Conservation (phyloP, 2,888 invertebrate species). For the Bruchidius siliquastri region DNA sequence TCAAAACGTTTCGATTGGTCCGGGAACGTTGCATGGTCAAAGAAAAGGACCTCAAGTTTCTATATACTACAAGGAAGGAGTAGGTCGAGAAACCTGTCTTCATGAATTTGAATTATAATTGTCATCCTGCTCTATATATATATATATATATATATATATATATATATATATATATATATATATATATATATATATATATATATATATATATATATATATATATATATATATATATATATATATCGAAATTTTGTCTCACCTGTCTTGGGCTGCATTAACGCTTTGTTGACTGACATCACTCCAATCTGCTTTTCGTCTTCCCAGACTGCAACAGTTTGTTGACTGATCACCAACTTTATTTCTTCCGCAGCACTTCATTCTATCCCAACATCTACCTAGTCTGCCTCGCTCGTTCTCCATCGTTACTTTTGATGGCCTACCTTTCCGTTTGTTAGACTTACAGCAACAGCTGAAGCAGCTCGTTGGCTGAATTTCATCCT, state of each 20-base stretch:
- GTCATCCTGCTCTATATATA: too few relatives aligned
- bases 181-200: too few relatives aligned
- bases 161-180: too few relatives aligned
- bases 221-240: too few relatives aligned
- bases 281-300: constrained; percentile 48
- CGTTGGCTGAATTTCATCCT: background rate
- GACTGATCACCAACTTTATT: constrained; percentile 49
- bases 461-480: background rate
- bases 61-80: too few relatives aligned
- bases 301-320: constrained; percentile 47
- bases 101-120: too few relatives aligned
- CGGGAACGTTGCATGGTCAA: too few relatives aligned
- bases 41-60: too few relatives aligned
- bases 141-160: too few relatives aligned
- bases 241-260: background rate
- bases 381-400: constrained; percentile 35
- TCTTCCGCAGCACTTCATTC: constrained; percentile 43
- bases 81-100: too few relatives aligned
- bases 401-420: constrained; percentile 44
- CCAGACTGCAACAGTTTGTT: constrained; percentile 34
- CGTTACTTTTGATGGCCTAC: constrained; percentile 26
- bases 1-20: too few relatives aligned
- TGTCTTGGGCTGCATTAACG: background rate
- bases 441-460: background rate
- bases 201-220: too few relatives aligned